Percentiles rank a stretch among this genome's conserved stretches.
Conservation (phyloP, 2,888 invertebrate genomes). For the Ypsolopha scabrella region DNA sequence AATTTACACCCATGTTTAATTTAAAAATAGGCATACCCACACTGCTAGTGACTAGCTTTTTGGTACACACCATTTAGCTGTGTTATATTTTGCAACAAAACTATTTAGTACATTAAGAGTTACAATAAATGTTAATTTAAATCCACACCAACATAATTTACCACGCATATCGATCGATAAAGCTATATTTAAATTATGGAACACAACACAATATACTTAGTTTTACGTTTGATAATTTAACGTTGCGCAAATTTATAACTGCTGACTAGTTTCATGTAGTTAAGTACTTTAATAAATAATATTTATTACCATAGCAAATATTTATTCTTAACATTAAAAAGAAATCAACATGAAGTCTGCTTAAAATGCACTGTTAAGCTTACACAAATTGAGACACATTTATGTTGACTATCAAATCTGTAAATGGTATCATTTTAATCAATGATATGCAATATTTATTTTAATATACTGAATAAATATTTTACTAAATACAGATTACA, state of each 20-base stretch:
- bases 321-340: slow-evolving; percentile 60
- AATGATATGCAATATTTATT: slow-evolving; percentile 3
- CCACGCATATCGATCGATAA: slow-evolving; percentile 56
- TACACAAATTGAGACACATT: background rate
- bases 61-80: background rate
- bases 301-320: slow-evolving; percentile 59
- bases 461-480: slow-evolving; percentile 2
- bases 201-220: slow-evolving; percentile 64
- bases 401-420: background rate
- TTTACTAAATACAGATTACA: slow-evolving; percentile 3
- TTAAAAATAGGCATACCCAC: background rate
- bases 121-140: slow-evolving; percentile 1
- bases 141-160: slow-evolving; percentile 65
- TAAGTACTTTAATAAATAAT: slow-evolving; percentile 70
- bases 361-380: slow-evolving; percentile 3
- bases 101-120: background rate
- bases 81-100: background rate
- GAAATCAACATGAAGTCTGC: slow-evolving; percentile 18
- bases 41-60: background rate
- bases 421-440: background rate
- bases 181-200: slow-evolving; percentile 62
- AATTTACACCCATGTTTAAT: background rate
- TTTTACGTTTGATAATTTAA: slow-evolving; percentile 50
- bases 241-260: slow-evolving; percentile 68
- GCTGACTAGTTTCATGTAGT: slow-evolving; percentile 68